phyloP scores from a whole-genome alignment of 30 jellyfish, hydroid and myxozoan genomes.

The Aurelia sp. region DNA sequence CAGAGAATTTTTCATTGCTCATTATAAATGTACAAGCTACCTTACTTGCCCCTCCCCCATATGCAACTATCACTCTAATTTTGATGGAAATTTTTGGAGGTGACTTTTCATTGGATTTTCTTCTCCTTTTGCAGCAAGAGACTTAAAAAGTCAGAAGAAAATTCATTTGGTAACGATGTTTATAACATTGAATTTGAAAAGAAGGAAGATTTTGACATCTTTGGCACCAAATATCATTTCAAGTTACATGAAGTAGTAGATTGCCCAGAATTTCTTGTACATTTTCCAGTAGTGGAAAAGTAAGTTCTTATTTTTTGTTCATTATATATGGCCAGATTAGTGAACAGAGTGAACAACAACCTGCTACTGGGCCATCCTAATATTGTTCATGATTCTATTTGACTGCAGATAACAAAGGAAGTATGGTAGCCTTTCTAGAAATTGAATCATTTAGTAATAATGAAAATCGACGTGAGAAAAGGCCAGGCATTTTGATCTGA shows the following conservation, averaged over 20 bases:
- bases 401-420: background rate
- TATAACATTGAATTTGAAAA: constrained; percentile 83
- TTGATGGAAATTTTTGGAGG: too few relatives aligned
- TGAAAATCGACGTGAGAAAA: too few relatives aligned
- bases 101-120: too few relatives aligned
- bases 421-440: too few relatives aligned
- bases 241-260: constrained; percentile 96
- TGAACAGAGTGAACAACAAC: too few relatives aligned
- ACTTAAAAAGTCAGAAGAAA: constrained; percentile 79
- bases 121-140: constrained; percentile 46
- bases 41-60: too few relatives aligned
- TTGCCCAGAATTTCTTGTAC: constrained; percentile 97
- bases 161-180: constrained; percentile 90
- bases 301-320: constrained; percentile 14
- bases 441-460: too few relatives aligned
- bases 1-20: too few relatives aligned
- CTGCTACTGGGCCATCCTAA: background rate
- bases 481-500: too few relatives aligned
- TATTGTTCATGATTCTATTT: background rate
- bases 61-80: too few relatives aligned
- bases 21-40: too few relatives aligned
- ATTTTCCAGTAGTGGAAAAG: constrained; percentile 94
- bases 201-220: constrained; percentile 85
- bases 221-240: constrained; percentile 96
- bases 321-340: background rate